Percentiles rank a stretch among this genome's conserved stretches.
Evolutionary conservation across 2,888 invertebrate species (phyloP).

Genomic region (Troglohyphantes excavatus): DNA sequence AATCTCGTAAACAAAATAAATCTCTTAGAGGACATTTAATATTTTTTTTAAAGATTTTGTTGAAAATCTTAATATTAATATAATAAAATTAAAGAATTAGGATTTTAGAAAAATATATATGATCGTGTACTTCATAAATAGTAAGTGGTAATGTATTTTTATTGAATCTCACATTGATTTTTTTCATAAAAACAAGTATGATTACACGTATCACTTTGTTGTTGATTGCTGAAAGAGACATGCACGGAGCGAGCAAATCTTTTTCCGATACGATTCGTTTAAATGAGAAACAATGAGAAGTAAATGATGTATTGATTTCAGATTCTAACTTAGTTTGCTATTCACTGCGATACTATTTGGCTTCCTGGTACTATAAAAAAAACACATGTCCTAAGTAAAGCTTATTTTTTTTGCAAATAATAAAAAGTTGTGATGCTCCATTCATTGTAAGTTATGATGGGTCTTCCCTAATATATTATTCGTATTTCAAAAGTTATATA

Average conservation of each 20-base stretch:
- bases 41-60: too few species aligned
- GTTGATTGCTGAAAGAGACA: conserved; percentile 5
- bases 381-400: too few species aligned
- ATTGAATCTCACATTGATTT: background rate
- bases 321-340: background rate
- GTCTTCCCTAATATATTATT: background rate
- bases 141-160: too few species aligned
- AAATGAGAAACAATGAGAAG: conserved; percentile 25
- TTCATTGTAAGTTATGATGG: background rate
- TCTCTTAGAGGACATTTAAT: too few species aligned
- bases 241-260: conserved; percentile 13
- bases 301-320: conserved; percentile 23
- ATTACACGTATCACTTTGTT: background rate
- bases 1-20: too few species aligned
- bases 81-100: too few species aligned
- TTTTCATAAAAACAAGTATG: background rate
- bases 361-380: too few species aligned
- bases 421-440: background rate
- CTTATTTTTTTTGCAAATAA: background rate
- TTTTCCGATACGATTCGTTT: conserved; percentile 1
- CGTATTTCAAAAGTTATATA: too few species aligned
- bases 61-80: too few species aligned
- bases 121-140: too few species aligned
- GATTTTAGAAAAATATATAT: too few species aligned
- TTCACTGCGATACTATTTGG: background rate